A percentile compares a stretch with the other conserved stretches of the same genome.
phyloP scores from a whole-genome alignment of 2,888 invertebrate genomes.

The Rhopalosiphum nymphaeae region DNA sequence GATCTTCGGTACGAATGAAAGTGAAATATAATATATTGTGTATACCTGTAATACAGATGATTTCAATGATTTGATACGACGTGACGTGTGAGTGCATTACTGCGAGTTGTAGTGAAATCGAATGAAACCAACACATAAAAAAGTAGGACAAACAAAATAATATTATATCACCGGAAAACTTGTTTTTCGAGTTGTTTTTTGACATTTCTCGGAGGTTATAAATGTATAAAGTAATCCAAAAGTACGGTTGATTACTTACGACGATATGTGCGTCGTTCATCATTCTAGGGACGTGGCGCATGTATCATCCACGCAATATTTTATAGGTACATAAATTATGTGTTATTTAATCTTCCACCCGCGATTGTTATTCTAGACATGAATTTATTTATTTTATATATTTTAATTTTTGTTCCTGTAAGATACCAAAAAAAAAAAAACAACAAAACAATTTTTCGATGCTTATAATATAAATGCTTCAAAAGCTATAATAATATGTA shows the following conservation, averaged over 20 bases:
- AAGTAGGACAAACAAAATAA: constrained; percentile 29
- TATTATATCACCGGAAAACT: background rate
- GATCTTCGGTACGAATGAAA: background rate
- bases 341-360: background rate
- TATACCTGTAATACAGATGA: background rate
- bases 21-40: background rate
- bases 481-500: background rate
- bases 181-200: constrained; percentile 14
- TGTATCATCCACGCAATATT: background rate
- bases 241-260: constrained; percentile 25
- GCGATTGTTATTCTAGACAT: background rate
- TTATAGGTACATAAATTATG: background rate
- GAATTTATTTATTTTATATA: background rate
- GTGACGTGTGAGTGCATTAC: background rate
- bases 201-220: constrained; percentile 5
- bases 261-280: background rate
- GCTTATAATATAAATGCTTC: background rate
- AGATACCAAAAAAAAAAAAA: background rate
- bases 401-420: background rate
- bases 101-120: background rate
- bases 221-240: constrained; percentile 31
- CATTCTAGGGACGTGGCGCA: constrained; percentile 1
- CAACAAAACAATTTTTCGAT: background rate
- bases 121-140: constrained; percentile 16
- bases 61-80: background rate